These are phyloP conservation scores for Argyrosomus japonicus DNA, from an alignment of 2,113 vertebrate genomes.

Conservation along the genomic window DNA sequence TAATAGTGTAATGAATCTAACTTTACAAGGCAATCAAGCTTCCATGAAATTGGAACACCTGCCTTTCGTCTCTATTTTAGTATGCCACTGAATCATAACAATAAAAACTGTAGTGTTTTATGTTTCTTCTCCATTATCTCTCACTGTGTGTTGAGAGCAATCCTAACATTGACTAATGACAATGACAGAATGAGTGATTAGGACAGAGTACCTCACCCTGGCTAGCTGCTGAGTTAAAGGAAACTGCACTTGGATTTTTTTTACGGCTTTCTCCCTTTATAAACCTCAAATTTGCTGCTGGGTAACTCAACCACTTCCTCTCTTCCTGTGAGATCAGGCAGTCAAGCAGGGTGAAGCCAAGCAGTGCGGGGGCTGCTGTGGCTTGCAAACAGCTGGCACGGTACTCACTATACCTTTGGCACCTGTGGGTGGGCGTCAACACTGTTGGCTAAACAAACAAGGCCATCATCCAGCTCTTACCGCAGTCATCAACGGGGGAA, in stretches of 20 bases:
- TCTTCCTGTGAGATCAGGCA: constrained; percentile 78
- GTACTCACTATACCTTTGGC: constrained; percentile 70
- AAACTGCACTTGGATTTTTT: constrained; percentile 57
- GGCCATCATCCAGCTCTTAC: constrained; percentile 54
- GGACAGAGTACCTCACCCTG: constrained; percentile 5
- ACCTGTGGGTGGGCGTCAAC: constrained; percentile 81
- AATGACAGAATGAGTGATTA: constrained; percentile 38
- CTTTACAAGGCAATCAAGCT: constrained; percentile 55
- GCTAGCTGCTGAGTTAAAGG: constrained; percentile 60
- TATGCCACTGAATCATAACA: not conserved
- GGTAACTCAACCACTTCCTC: constrained; percentile 81
- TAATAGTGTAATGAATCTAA: constrained; percentile 56
- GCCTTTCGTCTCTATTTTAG: not conserved
- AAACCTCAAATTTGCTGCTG: constrained; percentile 82
- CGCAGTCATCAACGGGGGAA: constrained; percentile 15
- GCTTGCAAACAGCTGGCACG: constrained; percentile 76
- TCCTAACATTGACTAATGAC: constrained; percentile 16
- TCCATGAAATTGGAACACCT: constrained; percentile 31
- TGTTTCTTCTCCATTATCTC: not conserved
- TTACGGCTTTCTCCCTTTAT: constrained; percentile 71
- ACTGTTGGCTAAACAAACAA: constrained; percentile 76
- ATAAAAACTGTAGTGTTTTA: not conserved
- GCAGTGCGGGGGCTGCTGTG: constrained; percentile 61
- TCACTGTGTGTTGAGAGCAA: not conserved
- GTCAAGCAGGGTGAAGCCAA: constrained; percentile 70